phyloP scores from a whole-genome alignment of 2,797 vertebrate genomes.

The Sebastolobus altivelis region DNA sequence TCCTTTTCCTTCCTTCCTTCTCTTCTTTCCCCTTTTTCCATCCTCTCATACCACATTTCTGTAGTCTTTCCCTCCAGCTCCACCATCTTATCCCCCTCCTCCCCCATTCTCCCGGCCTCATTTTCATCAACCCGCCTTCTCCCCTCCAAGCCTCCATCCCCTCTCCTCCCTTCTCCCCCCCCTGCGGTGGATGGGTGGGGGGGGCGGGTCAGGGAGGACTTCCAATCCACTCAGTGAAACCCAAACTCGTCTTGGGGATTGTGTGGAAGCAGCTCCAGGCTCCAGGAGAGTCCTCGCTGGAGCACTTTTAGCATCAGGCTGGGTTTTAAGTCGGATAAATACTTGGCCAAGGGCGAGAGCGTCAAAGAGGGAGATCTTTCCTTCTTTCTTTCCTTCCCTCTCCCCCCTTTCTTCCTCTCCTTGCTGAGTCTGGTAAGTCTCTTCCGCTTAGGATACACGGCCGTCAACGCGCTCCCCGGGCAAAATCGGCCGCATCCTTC shows the following conservation, averaged over 20 bases:
- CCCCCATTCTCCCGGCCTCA: not conserved
- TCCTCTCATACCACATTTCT: not conserved
- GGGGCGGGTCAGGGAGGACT: slow-evolving; percentile 10
- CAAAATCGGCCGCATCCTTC: slow-evolving; percentile 28
- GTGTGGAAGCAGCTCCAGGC: slow-evolving; percentile 12
- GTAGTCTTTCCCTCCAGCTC: not conserved
- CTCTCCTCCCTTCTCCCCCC: not conserved
- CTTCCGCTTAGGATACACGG: slow-evolving; percentile 33
- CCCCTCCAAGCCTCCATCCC: not conserved
- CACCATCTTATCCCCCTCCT: slow-evolving; percentile 1
- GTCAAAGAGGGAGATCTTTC: not conserved
- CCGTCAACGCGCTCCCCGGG: slow-evolving; percentile 28
- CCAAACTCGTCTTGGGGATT: slow-evolving; percentile 40
- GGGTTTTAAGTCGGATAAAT: slow-evolving; percentile 45
- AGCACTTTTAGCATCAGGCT: slow-evolving; percentile 19
- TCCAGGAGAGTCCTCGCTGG: slow-evolving; percentile 9
- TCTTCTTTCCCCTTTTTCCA: not conserved
- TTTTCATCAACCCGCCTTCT: slow-evolving; percentile 29
- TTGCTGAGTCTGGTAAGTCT: slow-evolving; percentile 42
- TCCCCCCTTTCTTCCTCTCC: not conserved
- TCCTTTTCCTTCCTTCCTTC: not conserved
- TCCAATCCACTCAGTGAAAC: slow-evolving; percentile 51
- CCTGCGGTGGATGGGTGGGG: not conserved
- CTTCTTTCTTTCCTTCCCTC: not conserved
- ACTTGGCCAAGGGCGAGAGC: slow-evolving; percentile 13